Evolutionary conservation across 1,140 invertebrate genomes (phyloP).

Genomic region (Zaprionus nigranus): DNA sequence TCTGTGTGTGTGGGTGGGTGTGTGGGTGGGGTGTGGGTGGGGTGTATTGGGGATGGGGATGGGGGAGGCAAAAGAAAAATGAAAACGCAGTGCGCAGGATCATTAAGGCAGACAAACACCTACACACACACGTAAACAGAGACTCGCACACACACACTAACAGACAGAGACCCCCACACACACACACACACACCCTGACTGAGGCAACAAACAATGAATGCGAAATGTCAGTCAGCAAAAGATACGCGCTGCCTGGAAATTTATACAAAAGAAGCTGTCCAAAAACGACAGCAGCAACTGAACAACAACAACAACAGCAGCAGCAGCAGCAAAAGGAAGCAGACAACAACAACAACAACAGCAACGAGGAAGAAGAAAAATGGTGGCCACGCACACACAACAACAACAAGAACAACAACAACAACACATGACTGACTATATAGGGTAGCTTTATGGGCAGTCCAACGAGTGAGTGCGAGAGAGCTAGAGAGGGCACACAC

Average conservation of each 20-base stretch:
- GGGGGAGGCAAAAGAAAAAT: constrained; percentile 70
- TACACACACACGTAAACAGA: constrained; percentile 23
- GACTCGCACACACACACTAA: constrained; percentile 18
- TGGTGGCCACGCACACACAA: constrained; percentile 30
- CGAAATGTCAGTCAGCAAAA: constrained; percentile 65
- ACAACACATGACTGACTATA: constrained; percentile 59
- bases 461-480: background rate
- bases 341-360: constrained; percentile 30
- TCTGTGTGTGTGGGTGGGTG: constrained; percentile 17
- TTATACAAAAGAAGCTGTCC: constrained; percentile 72
- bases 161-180: constrained; percentile 19
- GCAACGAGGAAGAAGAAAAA: constrained; percentile 37
- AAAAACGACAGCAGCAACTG: constrained; percentile 39
- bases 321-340: constrained; percentile 11
- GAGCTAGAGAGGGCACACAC: constrained; percentile 2
- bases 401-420: constrained; percentile 13
- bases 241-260: constrained; percentile 65
- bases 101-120: constrained; percentile 70
- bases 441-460: constrained; percentile 65
- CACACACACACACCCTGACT: constrained; percentile 15
- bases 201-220: constrained; percentile 54
- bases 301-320: constrained; percentile 28
- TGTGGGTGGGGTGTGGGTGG: constrained; percentile 19
- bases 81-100: constrained; percentile 79
- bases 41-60: constrained; percentile 4